Percentiles rank a stretch among this genome's conserved stretches.
Conservation (phyloP, 2,888 invertebrate species). For the Mimas tiliae region DNA sequence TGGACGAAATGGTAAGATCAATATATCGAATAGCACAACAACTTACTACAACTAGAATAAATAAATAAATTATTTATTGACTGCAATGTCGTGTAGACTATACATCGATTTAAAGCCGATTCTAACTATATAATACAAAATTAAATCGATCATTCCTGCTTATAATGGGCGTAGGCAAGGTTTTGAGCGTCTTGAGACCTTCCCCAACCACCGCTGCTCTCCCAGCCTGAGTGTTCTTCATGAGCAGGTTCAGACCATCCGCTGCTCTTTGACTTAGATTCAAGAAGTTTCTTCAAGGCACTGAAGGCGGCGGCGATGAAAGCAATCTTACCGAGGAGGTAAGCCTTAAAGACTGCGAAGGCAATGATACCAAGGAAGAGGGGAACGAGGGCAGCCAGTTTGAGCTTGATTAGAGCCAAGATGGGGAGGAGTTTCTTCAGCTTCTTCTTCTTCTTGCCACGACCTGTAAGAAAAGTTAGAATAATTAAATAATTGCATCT, state of each 20-base stretch:
- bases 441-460: conserved; percentile 92
- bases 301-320: conserved; percentile 91
- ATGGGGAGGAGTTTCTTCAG: conserved; percentile 91
- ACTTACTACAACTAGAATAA: conserved; percentile 51
- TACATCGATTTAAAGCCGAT: neutral
- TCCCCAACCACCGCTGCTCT: conserved; percentile 86
- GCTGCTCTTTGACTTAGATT: conserved; percentile 87
- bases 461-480: conserved; percentile 75
- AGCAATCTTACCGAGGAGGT: conserved; percentile 93
- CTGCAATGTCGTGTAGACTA: conserved; percentile 29
- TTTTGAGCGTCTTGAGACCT: conserved; percentile 87
- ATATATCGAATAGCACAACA: conserved; percentile 43
- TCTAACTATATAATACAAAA: neutral
- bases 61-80: conserved; percentile 43
- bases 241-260: conserved; percentile 89
- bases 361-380: conserved; percentile 90
- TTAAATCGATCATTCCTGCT: conserved; percentile 59
- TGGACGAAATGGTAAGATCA: conserved; percentile 36
- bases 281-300: conserved; percentile 87
- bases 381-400: conserved; percentile 90
- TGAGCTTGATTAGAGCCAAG: conserved; percentile 90
- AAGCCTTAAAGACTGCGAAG: conserved; percentile 92
- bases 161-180: conserved; percentile 87
- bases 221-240: conserved; percentile 83
- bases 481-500: neutral